A percentile compares a stretch with the other conserved stretches of the same genome.
phyloP scores from a whole-genome alignment of 2,113 vertebrate species.

The Cyrtonyx montezumae region DNA sequence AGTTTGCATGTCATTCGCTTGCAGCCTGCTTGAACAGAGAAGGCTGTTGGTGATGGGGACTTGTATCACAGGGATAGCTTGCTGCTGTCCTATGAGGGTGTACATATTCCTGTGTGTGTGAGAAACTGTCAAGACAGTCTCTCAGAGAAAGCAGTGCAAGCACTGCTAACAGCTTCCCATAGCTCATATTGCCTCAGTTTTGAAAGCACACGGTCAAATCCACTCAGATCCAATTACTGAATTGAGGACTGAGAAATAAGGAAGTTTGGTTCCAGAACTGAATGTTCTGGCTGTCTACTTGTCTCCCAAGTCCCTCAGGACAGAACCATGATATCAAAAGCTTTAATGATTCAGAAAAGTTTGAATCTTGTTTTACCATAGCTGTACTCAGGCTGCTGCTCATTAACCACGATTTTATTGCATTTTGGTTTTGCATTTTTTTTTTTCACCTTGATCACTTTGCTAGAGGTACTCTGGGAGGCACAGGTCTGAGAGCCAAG shows the following conservation, averaged over 20 bases:
- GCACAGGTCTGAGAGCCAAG: not conserved
- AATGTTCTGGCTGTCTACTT: not conserved
- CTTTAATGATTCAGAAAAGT: not conserved
- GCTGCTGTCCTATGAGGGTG: not conserved
- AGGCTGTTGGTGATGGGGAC: accelerated
- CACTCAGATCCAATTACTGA: not conserved
- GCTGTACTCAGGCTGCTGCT: not conserved
- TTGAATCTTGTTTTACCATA: not conserved
- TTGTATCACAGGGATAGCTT: not conserved
- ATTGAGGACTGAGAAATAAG: not conserved
- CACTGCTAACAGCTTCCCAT: not conserved
- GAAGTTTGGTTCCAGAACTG: not conserved
- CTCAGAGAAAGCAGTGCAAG: not conserved
- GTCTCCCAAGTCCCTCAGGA: not conserved
- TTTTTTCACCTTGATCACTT: not conserved
- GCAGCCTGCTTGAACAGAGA: accelerated
- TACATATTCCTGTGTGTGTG: accelerated
- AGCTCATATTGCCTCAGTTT: not conserved
- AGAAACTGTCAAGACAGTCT: not conserved
- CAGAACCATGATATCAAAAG: not conserved
- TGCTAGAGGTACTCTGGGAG: not conserved
- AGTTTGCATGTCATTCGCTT: accelerated
- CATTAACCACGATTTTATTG: not conserved
- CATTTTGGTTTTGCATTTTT: not conserved
- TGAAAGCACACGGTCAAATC: not conserved